These are phyloP conservation scores for Vidua chalybeata DNA, from an alignment of 2,113 vertebrate genomes.

Conservation along the genomic window DNA sequence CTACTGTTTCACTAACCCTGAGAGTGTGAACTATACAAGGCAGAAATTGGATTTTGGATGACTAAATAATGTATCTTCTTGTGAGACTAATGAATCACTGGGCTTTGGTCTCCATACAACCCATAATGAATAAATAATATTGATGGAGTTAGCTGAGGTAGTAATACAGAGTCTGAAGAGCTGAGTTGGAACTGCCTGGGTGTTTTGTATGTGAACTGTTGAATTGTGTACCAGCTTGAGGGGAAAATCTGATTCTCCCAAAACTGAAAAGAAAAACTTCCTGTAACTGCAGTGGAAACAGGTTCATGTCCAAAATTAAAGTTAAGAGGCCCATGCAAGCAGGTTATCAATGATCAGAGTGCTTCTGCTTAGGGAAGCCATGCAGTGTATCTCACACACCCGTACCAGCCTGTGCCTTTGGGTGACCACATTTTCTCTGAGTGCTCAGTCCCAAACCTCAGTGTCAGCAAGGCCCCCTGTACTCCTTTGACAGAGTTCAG, in stretches of 20 bases:
- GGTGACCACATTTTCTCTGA: neutral
- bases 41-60: neutral
- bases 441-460: neutral
- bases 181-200: neutral
- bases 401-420: neutral
- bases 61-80: neutral
- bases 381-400: rapidly evolving
- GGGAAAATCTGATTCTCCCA: neutral
- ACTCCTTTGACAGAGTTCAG: neutral
- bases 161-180: neutral
- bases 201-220: rapidly evolving
- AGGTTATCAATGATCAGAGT: rapidly evolving
- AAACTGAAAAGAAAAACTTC: neutral
- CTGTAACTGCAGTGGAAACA: neutral
- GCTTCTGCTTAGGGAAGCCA: neutral
- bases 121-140: neutral
- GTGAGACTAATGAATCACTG: neutral
- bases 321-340: neutral
- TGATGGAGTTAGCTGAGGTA: neutral
- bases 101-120: neutral
- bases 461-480: neutral
- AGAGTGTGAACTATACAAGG: neutral
- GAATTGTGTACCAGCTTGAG: neutral
- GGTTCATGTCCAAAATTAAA: neutral
- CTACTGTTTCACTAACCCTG: neutral